phyloP scores from a whole-genome alignment of 2,113 vertebrate genomes.

The Sapayoa aenigma region DNA sequence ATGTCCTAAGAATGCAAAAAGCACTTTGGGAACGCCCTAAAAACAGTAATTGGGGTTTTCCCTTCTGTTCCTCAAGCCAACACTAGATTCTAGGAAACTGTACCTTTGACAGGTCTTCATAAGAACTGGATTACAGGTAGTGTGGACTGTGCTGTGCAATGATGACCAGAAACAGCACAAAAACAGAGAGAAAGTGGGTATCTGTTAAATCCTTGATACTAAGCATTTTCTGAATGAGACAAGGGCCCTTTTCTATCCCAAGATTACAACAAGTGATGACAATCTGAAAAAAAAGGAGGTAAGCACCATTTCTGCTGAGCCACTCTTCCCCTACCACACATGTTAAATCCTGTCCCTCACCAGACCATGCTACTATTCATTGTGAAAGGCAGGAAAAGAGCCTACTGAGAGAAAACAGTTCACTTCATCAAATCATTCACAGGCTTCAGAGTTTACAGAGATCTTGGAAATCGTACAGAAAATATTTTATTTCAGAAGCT shows the following conservation, averaged over 20 bases:
- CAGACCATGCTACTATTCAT: background rate
- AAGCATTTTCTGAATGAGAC: background rate
- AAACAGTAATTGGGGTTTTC: background rate
- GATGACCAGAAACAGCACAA: background rate
- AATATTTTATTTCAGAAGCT: background rate
- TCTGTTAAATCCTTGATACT: background rate
- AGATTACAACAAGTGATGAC: background rate
- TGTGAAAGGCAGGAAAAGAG: background rate
- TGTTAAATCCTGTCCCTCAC: background rate
- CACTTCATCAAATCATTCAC: background rate
- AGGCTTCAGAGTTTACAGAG: background rate
- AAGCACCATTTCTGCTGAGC: background rate
- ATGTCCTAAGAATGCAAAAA: background rate
- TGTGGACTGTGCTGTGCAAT: background rate
- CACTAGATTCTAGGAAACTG: background rate
- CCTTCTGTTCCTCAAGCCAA: background rate
- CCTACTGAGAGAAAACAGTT: background rate
- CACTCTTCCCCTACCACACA: background rate
- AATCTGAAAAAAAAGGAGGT: background rate
- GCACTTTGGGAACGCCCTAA: background rate
- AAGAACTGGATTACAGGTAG: background rate
- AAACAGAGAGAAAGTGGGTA: background rate
- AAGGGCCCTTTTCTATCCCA: background rate
- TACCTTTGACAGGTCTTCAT: background rate
- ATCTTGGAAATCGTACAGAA: background rate